Conservation (phyloP, 2,888 invertebrate species). For the Polydrusus tereticollis region DNA sequence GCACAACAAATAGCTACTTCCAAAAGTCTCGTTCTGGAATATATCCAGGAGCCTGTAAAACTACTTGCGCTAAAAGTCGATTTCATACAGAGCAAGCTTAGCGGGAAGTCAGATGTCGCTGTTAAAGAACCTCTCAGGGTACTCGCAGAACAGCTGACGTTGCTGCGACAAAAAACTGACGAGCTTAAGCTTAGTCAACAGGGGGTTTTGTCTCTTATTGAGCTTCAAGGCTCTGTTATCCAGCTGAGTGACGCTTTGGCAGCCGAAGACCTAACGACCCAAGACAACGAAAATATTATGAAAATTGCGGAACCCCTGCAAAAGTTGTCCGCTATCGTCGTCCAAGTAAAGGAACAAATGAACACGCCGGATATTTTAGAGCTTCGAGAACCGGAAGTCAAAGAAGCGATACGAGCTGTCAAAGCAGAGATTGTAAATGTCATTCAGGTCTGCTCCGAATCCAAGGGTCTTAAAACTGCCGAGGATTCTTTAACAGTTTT, state of each 20-base stretch:
- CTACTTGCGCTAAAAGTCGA: conserved; percentile 49
- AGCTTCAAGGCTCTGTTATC: conserved; percentile 25
- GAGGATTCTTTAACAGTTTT: conserved; percentile 16
- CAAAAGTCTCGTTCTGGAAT: conserved; percentile 39
- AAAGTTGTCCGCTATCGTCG: conserved; percentile 42
- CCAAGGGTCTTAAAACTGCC: not conserved
- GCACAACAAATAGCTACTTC: conserved; percentile 6
- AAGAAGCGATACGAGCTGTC: conserved; percentile 43
- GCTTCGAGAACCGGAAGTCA: conserved; percentile 28
- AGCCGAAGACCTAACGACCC: not conserved
- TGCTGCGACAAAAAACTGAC: not conserved
- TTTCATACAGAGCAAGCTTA: conserved; percentile 25
- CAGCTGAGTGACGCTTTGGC: conserved; percentile 13
- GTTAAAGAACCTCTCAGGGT: conserved; percentile 12
- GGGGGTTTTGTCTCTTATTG: conserved; percentile 46
- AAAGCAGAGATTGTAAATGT: conserved; percentile 48
- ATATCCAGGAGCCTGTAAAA: conserved; percentile 51
- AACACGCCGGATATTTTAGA: conserved; percentile 28
- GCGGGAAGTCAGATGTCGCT: not conserved
- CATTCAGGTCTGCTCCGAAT: not conserved
- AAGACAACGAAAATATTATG: not conserved
- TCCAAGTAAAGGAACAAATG: conserved; percentile 40
- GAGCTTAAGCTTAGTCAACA: conserved; percentile 28
- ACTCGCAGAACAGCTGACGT: conserved; percentile 12
- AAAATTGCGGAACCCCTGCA: conserved; percentile 42